These are phyloP conservation scores for Sepiola atlantica DNA, from an alignment of 2,888 invertebrate genomes.

Conservation along the genomic window DNA sequence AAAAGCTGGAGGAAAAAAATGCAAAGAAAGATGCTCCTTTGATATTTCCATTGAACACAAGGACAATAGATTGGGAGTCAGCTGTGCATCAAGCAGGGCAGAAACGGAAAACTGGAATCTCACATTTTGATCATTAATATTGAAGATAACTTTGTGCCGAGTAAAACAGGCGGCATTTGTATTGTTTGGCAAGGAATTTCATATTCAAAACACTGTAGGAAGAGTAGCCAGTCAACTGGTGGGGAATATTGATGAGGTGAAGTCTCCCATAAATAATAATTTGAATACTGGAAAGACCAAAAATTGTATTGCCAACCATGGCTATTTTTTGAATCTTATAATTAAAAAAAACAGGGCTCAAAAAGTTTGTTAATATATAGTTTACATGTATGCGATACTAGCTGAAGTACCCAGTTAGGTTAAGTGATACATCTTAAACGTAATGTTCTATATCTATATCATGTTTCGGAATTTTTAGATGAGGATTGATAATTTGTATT, in stretches of 20 bases:
- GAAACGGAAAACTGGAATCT: not conserved
- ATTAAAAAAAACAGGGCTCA: not conserved
- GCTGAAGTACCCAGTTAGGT: too few species aligned
- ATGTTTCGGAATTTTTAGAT: too few species aligned
- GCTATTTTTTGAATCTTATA: not conserved
- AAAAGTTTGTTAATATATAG: not conserved
- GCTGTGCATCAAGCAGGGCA: conserved; percentile 32
- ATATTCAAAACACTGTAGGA: conserved; percentile 32
- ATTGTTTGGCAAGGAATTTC: conserved; percentile 21
- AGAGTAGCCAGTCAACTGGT: conserved; percentile 32
- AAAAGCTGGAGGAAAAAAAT: not conserved
- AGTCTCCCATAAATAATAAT: conserved; percentile 32
- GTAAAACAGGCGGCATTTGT: conserved; percentile 32
- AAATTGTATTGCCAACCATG: not conserved
- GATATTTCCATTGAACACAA: conserved; percentile 1
- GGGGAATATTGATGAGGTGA: not conserved
- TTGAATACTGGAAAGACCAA: conserved; percentile 3
- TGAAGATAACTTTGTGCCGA: conserved; percentile 6
- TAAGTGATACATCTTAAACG: too few species aligned
- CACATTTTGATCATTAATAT: conserved; percentile 32
- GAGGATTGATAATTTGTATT: too few species aligned
- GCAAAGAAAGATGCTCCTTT: not conserved
- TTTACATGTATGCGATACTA: not conserved
- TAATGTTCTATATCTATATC: too few species aligned
- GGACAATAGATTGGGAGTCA: conserved; percentile 32